A percentile compares a stretch with the other conserved stretches of the same genome.
Evolutionary conservation across 2,113 vertebrate species (phyloP).

Genomic region (Archocentrus centrarchus): DNA sequence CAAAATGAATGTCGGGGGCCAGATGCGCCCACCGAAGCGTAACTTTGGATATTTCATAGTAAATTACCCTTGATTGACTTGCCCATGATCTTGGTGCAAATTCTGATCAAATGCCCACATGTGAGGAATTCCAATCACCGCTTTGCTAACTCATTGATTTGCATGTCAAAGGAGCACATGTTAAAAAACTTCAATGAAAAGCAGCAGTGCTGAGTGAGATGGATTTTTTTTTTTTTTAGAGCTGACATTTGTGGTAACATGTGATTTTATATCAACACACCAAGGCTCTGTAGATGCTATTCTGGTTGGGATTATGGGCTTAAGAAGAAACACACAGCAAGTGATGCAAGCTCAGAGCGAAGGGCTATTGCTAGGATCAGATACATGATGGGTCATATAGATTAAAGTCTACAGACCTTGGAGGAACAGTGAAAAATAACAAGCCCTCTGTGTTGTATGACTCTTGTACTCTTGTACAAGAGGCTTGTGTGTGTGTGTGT

Average conservation of each 20-base stretch:
- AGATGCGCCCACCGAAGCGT: constrained; percentile 77
- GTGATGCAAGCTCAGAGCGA: neutral
- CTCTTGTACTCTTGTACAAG: no score
- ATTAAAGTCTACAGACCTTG: constrained; percentile 30
- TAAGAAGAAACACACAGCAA: neutral
- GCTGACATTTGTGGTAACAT: constrained; percentile 13
- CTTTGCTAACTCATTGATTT: constrained; percentile 69
- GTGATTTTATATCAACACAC: constrained; percentile 2
- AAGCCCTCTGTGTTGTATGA: constrained; percentile 47
- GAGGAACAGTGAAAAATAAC: constrained; percentile 35
- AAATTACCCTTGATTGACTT: constrained; percentile 80
- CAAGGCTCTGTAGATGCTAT: neutral
- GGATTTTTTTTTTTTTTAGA: neutral
- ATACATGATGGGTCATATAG: neutral
- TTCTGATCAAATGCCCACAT: constrained; percentile 73
- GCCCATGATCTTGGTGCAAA: constrained; percentile 63
- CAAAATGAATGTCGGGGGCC: constrained; percentile 83
- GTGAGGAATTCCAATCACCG: constrained; percentile 73
- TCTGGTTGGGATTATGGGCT: neutral
- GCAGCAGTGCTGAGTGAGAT: constrained; percentile 38
- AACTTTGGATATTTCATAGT: constrained; percentile 83
- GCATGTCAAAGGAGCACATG: constrained; percentile 53
- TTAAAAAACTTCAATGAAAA: constrained; percentile 30
- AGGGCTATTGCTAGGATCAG: constrained; percentile 8
- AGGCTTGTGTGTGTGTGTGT: no score